Percentiles rank a stretch among this genome's conserved stretches.
phyloP scores from a whole-genome alignment of 2,888 invertebrate species.

The Bombylius major region DNA sequence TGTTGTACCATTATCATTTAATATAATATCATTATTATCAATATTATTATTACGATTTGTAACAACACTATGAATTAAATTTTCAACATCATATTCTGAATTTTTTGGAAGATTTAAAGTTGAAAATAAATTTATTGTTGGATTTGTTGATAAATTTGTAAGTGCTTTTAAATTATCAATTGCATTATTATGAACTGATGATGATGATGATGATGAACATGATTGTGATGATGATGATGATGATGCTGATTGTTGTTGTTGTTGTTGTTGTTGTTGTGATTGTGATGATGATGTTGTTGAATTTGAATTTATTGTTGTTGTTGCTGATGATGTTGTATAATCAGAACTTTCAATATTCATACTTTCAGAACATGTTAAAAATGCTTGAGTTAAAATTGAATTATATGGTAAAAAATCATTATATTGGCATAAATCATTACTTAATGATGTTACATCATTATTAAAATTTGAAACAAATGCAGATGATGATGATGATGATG shows the following conservation, averaged over 20 bases:
- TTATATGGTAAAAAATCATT: conserved; percentile 18
- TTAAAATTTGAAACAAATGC: conserved; percentile 7
- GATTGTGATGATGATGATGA: conserved; percentile 6
- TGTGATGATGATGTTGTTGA: no score
- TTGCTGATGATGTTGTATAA: no score
- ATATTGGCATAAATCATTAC: conserved; percentile 16
- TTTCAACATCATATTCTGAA: conserved; percentile 12
- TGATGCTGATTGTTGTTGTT: neutral
- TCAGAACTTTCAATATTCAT: neutral
- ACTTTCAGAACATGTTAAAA: conserved; percentile 18
- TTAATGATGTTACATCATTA: conserved; percentile 5
- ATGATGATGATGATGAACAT: neutral
- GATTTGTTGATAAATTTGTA: conserved; percentile 38
- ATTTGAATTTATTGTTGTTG: no score
- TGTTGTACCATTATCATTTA: neutral
- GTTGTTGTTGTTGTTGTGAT: no score
- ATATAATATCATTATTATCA: neutral
- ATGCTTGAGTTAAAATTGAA: conserved; percentile 17
- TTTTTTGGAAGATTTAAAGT: conserved; percentile 32
- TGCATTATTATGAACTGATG: conserved; percentile 28
- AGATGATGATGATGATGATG: conserved; percentile 5
- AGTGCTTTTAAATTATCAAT: conserved; percentile 43
- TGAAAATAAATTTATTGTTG: conserved; percentile 40
- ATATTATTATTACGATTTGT: conserved; percentile 1
- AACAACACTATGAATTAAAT: conserved; percentile 16